Evolutionary conservation across 1,140 invertebrate genomes (phyloP).

Genomic region (Sipha flava): DNA sequence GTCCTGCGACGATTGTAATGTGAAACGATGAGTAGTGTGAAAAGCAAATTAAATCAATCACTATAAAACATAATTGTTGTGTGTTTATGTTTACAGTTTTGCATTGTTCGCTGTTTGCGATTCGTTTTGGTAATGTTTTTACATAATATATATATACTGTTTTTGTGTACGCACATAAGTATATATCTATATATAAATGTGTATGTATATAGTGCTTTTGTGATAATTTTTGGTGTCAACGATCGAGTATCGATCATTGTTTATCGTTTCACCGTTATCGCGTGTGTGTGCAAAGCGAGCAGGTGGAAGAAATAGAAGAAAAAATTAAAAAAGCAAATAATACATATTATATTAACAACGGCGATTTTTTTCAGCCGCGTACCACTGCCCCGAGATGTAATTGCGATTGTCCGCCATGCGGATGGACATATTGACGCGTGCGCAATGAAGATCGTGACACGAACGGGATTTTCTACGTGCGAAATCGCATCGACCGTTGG

Average conservation of each 20-base stretch:
- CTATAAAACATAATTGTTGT: slow-evolving; percentile 3
- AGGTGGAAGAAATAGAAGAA: background rate
- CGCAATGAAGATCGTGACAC: background rate
- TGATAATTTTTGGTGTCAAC: background rate
- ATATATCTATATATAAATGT: no score
- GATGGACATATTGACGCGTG: background rate
- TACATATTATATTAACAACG: background rate
- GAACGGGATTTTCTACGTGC: background rate
- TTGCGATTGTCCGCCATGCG: background rate
- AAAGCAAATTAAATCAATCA: background rate
- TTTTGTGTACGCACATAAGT: no score
- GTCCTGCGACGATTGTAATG: background rate
- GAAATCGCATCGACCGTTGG: no score
- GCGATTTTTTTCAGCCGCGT: background rate
- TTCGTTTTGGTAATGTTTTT: slow-evolving; percentile 1
- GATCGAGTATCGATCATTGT: background rate
- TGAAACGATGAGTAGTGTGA: background rate
- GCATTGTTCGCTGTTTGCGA: slow-evolving; percentile 3
- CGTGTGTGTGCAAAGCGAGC: background rate
- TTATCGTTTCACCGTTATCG: background rate
- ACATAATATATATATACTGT: no score
- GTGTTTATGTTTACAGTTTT: slow-evolving; percentile 23
- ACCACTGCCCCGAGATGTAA: background rate
- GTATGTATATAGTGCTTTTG: slow-evolving; percentile 11
- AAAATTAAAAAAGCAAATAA: background rate